phyloP scores from a whole-genome alignment of 2,888 invertebrate genomes.

The Leptopilina drosophilae region DNA sequence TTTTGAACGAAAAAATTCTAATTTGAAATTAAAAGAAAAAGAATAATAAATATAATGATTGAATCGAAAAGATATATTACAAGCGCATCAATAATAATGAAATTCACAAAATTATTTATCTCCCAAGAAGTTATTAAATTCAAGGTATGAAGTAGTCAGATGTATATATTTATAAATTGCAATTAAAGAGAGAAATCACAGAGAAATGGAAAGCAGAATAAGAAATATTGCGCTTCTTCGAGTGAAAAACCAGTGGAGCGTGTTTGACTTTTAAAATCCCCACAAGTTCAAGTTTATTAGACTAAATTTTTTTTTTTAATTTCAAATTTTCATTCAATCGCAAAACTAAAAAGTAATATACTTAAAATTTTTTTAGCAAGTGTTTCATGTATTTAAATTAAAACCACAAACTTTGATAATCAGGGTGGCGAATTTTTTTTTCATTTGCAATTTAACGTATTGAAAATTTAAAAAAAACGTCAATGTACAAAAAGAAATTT shows the following conservation, averaged over 20 bases:
- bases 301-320: neutral
- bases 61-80: too few species aligned
- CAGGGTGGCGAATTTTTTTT: too few species aligned
- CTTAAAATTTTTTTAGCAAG: too few species aligned
- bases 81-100: neutral
- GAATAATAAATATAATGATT: too few species aligned
- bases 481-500: too few species aligned
- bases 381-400: too few species aligned
- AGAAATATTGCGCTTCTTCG: constrained; percentile 23
- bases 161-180: constrained; percentile 21
- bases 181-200: constrained; percentile 39
- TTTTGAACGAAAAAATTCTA: too few species aligned
- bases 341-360: too few species aligned
- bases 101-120: constrained; percentile 6
- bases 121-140: constrained; percentile 4
- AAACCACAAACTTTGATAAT: too few species aligned
- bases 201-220: constrained; percentile 41
- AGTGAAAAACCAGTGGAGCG: constrained; percentile 30
- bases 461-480: too few species aligned
- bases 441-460: too few species aligned
- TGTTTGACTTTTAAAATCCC: constrained; percentile 11
- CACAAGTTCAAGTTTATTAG: constrained; percentile 24
- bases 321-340: neutral
- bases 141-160: neutral
- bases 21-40: too few species aligned